phyloP scores from a whole-genome alignment of 2,888 invertebrate species.

The Pteria penguin region DNA sequence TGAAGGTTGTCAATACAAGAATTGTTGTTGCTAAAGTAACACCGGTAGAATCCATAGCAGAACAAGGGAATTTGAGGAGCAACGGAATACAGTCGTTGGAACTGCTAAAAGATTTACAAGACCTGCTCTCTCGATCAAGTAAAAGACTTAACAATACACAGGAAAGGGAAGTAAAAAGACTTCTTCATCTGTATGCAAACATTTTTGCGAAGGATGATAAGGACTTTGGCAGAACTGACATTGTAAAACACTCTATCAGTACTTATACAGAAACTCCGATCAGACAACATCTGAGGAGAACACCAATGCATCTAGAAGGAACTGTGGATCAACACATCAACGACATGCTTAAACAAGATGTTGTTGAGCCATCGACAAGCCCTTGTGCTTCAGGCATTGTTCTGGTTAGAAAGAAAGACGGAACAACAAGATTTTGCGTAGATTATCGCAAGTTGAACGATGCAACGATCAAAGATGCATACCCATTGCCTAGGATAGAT shows the following conservation, averaged over 20 bases:
- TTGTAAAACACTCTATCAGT: conserved; percentile 9
- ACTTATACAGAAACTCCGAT: not conserved
- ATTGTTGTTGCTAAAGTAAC: not conserved
- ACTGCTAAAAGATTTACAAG: not conserved
- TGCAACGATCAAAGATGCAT: conserved; percentile 9
- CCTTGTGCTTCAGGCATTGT: conserved; percentile 15
- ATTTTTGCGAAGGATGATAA: conserved; percentile 2
- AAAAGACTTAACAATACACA: not conserved
- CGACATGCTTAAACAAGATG: not conserved
- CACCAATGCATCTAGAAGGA: not conserved
- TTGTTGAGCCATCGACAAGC: not conserved
- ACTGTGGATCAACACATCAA: not conserved
- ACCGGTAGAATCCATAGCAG: not conserved
- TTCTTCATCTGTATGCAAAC: not conserved
- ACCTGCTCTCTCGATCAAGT: not conserved
- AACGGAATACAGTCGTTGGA: not conserved
- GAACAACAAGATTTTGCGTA: conserved; percentile 7
- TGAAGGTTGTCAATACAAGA: not conserved
- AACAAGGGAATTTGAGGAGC: not conserved
- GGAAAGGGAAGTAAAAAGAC: not conserved
- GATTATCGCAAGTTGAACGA: conserved; percentile 19
- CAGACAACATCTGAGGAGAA: not conserved
- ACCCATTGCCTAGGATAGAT: conserved; percentile 24
- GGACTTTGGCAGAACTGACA: conserved; percentile 14
- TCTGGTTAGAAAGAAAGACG: conserved; percentile 7